phyloP scores from a whole-genome alignment of 2,888 invertebrate species.

The Sarcophaga rosellei region DNA sequence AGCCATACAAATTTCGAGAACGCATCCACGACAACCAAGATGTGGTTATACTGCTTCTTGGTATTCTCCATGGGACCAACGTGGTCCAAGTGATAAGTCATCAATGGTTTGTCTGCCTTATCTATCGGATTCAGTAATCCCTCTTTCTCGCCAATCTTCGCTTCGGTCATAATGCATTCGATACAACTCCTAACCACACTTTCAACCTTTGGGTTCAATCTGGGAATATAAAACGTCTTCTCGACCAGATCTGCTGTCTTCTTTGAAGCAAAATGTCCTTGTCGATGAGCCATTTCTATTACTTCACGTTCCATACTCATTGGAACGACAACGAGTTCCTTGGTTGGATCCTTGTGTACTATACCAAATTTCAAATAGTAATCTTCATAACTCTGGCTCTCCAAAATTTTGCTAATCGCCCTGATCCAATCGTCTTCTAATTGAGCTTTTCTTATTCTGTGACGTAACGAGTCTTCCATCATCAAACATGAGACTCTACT shows the following conservation, averaged over 20 bases:
- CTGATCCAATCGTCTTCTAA: slow-evolving; percentile 50
- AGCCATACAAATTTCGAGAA: slow-evolving; percentile 77
- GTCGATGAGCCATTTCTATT: slow-evolving; percentile 75
- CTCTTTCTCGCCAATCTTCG: slow-evolving; percentile 75
- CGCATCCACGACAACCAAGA: slow-evolving; percentile 74
- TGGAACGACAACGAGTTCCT: slow-evolving; percentile 73
- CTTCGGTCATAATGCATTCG: slow-evolving; percentile 62
- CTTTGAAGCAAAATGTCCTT: slow-evolving; percentile 75
- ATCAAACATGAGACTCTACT: slow-evolving; percentile 36
- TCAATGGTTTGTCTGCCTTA: slow-evolving; percentile 72
- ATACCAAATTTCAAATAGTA: slow-evolving; percentile 58
- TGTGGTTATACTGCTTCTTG: slow-evolving; percentile 75
- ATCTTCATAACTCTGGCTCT: slow-evolving; percentile 55
- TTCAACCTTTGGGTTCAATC: slow-evolving; percentile 4
- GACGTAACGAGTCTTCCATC: slow-evolving; percentile 33
- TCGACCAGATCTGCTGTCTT: slow-evolving; percentile 70
- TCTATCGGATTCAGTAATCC: slow-evolving; percentile 75
- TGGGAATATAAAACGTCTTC: slow-evolving; percentile 53
- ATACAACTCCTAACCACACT: slow-evolving; percentile 55
- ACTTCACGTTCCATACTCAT: slow-evolving; percentile 74
- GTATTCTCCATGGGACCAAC: slow-evolving; percentile 68
- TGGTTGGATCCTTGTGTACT: slow-evolving; percentile 52
- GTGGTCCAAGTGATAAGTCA: slow-evolving; percentile 74
- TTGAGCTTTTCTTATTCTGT: slow-evolving; percentile 46
- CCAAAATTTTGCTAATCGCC: slow-evolving; percentile 54